Evolutionary conservation across 2,797 vertebrate genomes (phyloP).

Genomic region (Poeciliopsis infans): DNA sequence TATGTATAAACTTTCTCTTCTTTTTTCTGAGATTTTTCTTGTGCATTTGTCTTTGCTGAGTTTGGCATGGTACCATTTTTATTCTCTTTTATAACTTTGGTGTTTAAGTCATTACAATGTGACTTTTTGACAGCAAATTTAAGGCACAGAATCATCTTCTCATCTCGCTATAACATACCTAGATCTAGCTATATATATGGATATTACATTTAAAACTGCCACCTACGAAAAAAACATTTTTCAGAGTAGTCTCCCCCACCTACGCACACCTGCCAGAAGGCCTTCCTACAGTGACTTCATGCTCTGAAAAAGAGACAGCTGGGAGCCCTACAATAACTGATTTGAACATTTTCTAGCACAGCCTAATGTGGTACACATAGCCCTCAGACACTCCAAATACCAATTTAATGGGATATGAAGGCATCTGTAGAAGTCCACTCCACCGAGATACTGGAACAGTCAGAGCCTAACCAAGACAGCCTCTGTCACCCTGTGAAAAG

Average conservation of each 20-base stretch:
- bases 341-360: conserved; percentile 1
- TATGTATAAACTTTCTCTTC: not conserved
- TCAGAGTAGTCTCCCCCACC: not conserved
- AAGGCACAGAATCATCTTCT: not conserved
- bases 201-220: not conserved
- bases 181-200: not conserved
- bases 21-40: conserved; percentile 24
- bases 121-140: not conserved
- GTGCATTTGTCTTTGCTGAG: conserved; percentile 12
- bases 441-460: not conserved
- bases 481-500: not conserved
- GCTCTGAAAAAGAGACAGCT: conserved; percentile 6
- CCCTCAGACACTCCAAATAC: not conserved
- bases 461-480: not conserved
- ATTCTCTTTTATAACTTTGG: not conserved
- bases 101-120: not conserved
- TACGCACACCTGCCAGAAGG: conserved; percentile 3
- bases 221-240: not conserved
- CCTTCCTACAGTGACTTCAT: not conserved
- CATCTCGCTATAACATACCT: not conserved
- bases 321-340: not conserved
- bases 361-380: not conserved
- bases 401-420: not conserved
- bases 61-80: conserved; percentile 5
- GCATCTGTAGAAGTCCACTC: not conserved